Evolutionary conservation across 2,113 vertebrate genomes (phyloP).

Genomic region (Lepisosteus oculatus): DNA sequence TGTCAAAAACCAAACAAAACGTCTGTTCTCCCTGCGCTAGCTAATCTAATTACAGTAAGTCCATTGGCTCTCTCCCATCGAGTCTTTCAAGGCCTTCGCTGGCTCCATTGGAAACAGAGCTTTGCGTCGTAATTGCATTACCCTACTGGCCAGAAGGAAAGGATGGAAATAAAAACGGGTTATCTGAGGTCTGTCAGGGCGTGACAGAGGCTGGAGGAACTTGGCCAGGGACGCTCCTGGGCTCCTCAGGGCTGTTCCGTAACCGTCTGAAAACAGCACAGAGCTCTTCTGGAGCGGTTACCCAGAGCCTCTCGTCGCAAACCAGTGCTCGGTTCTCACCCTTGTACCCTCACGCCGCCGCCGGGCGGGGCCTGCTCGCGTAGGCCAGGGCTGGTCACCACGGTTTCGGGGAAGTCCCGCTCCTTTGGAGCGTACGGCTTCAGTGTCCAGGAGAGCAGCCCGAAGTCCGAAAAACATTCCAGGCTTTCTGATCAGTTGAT

Average conservation of each 20-base stretch:
- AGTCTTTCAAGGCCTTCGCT: neutral
- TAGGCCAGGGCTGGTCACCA: neutral
- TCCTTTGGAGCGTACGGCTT: neutral
- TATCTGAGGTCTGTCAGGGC: neutral
- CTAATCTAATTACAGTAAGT: constrained; percentile 17
- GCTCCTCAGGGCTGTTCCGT: neutral
- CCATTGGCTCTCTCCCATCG: constrained; percentile 24
- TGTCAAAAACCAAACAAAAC: too few species aligned
- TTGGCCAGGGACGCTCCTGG: neutral
- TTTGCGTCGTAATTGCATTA: constrained; percentile 14
- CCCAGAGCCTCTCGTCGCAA: neutral
- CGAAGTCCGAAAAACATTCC: neutral
- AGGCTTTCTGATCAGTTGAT: neutral
- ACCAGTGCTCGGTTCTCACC: neutral
- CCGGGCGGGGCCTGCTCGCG: neutral
- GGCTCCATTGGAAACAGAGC: neutral
- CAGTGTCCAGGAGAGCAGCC: neutral
- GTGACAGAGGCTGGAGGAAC: neutral
- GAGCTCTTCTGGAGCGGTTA: too few species aligned
- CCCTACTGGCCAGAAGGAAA: neutral
- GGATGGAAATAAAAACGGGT: neutral
- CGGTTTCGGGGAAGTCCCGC: neutral
- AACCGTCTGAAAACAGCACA: too few species aligned
- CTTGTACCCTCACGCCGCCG: too few species aligned
- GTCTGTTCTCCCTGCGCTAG: neutral